Base-by-base conservation (phyloP, 2,797 vertebrate genomes). In the Chelmon rostratus region DNA sequence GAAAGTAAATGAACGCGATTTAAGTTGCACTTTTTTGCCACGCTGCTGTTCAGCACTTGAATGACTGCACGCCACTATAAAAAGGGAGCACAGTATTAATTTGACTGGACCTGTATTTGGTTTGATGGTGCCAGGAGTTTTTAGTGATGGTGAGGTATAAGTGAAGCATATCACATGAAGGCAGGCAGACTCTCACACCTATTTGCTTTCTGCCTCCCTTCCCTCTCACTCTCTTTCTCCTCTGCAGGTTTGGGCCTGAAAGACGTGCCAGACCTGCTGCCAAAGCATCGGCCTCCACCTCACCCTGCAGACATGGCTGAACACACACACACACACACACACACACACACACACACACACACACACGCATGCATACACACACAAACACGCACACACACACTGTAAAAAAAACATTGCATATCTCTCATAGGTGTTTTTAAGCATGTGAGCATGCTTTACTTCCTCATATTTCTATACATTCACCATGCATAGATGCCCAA, bases 231-330 rank as follows among this genome's bases (percentile, higher is more conserved):
- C 81, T 67, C 82, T 65, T 68, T 72, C 77, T 54, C 81, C 76
- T 79, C 67, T 94, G 90, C 95, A 96, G 94, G 95, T 95, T 88
- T 88, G 91, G 94, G 93, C 95, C 93, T 96, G 96, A 96, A 92
- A 95, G 89, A 94, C 94, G 93, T 95, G 93, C 95, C 95, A 94
- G 95, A 95, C 94, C 91, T 95, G 94, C 94, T 95, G 94, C 94
- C 94, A 95, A 94, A 91, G 90, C 82, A 82, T 84, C 80, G 69
- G 94, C 90, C 96, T 94, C 94, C 95, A 92, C 95, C 95, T 95
- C 95, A 93, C 93, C 95, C 94, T 94, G 92, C 91, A 96, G 95
- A 92, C 94, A 95, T 93, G 88, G 91, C 92, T 92, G 88, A 88
- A 86, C 73, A 86, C 88, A 86, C 72, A 54, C 79, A 72, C 67